Evolutionary conservation across 2,113 vertebrate genomes (phyloP).

Genomic region (Pelusios castaneus): DNA sequence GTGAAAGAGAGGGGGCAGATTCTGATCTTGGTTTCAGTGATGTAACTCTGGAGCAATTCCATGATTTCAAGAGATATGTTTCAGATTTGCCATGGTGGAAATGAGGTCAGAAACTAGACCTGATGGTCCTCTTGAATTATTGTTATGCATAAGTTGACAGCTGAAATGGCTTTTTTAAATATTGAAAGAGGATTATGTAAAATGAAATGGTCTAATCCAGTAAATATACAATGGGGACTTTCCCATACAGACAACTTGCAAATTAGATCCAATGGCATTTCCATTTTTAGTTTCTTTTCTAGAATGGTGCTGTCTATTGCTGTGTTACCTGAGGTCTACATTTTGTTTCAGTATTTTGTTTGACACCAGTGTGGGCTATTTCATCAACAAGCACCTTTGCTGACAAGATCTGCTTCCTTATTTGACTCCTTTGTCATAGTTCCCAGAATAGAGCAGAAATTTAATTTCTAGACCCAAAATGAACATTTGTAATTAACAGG

Average conservation of each 20-base stretch:
- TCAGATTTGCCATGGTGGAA: neutral
- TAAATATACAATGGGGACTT: neutral
- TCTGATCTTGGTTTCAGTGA: neutral
- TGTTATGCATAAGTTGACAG: neutral
- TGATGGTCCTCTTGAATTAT: neutral
- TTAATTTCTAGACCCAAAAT: neutral
- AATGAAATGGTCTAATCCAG: neutral
- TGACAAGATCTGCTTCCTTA: neutral
- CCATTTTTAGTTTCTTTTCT: neutral
- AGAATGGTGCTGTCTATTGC: neutral
- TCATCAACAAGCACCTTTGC: neutral
- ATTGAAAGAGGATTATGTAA: neutral
- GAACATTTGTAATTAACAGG: neutral
- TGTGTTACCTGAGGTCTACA: neutral
- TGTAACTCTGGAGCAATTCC: neutral
- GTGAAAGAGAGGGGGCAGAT: neutral
- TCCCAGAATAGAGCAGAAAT: neutral
- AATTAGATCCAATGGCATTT: neutral
- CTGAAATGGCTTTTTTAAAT: neutral
- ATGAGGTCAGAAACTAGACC: neutral
- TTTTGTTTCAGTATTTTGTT: neutral
- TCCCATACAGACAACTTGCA: neutral
- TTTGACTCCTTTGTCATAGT: neutral
- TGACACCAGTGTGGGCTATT: neutral
- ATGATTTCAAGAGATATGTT: neutral